These are phyloP conservation scores for Columba janthina DNA, from an alignment of 2,113 vertebrate species.

Conservation along the genomic window DNA sequence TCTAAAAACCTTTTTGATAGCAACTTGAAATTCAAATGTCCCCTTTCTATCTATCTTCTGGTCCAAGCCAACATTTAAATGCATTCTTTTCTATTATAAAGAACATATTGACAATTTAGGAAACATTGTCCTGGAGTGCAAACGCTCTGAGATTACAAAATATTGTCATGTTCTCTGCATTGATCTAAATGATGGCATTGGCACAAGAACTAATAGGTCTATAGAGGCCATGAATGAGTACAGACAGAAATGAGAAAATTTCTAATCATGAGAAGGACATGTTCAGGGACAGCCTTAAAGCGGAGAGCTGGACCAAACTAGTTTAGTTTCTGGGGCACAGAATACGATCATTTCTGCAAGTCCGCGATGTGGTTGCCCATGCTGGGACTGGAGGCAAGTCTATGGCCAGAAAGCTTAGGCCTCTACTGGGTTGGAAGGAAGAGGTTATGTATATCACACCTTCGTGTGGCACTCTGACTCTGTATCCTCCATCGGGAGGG, in stretches of 20 bases:
- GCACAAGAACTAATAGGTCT: slow-evolving; percentile 46
- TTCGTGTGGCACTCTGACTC: not conserved
- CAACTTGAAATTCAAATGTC: not conserved
- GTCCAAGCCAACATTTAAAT: slow-evolving; percentile 40
- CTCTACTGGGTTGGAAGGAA: not conserved
- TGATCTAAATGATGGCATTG: slow-evolving; percentile 11
- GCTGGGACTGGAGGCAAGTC: rapidly evolving
- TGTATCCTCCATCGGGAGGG: not conserved
- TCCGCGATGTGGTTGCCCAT: not conserved
- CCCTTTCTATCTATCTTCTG: slow-evolving; percentile 28
- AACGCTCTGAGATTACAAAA: slow-evolving; percentile 27
- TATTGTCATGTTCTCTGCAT: slow-evolving; percentile 11
- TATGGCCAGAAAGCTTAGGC: not conserved
- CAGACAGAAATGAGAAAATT: slow-evolving; percentile 31
- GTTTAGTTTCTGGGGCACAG: not conserved
- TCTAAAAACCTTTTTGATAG: slow-evolving; percentile 26
- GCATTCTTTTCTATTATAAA: slow-evolving; percentile 30
- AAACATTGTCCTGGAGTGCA: slow-evolving; percentile 27
- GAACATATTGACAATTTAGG: slow-evolving; percentile 46
- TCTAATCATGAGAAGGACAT: not conserved
- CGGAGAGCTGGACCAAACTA: not conserved
- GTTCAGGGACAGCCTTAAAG: not conserved
- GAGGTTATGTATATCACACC: not conserved
- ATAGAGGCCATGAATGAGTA: not conserved
- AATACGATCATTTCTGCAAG: not conserved